Conservation (phyloP, 1,140 invertebrate species). For the Idris sp. region DNA sequence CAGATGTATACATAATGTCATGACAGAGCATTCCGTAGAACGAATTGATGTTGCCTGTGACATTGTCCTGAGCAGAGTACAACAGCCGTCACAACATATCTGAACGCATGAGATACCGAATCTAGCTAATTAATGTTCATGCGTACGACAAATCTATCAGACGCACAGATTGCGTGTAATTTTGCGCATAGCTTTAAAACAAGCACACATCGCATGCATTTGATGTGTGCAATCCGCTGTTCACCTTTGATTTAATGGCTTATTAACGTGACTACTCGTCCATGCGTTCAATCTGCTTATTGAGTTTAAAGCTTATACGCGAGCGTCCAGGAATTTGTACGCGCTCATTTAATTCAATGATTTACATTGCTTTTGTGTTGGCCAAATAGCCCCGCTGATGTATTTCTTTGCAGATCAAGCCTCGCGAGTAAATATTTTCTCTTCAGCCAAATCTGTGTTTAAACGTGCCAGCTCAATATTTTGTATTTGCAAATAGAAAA, state of each 20-base stretch:
- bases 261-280: conserved; percentile 69
- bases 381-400: conserved; percentile 39
- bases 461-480: too few species aligned
- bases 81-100: conserved; percentile 50
- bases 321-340: conserved; percentile 44
- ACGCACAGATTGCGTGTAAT: conserved; percentile 60
- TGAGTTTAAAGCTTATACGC: conserved; percentile 57
- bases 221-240: conserved; percentile 70
- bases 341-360: conserved; percentile 58
- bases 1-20: conserved; percentile 40
- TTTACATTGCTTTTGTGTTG: conserved; percentile 47
- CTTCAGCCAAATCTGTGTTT: too few species aligned
- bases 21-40: conserved; percentile 40
- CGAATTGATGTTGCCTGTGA: conserved; percentile 51
- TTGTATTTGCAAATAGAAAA: not conserved
- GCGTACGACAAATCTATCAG: conserved; percentile 70
- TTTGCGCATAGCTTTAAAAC: conserved; percentile 62
- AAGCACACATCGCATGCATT: conserved; percentile 63
- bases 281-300: conserved; percentile 62
- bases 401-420: conserved; percentile 34
- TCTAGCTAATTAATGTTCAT: conserved; percentile 66
- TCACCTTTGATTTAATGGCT: conserved; percentile 73
- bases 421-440: conserved; percentile 6
- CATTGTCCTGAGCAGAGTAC: conserved; percentile 51
- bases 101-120: conserved; percentile 57